Evolutionary conservation across 92 coral and sea anemone species (phyloP), one percentile per base, ranked within the genome.

Genomic region (Meandrina meandrites): DNA sequence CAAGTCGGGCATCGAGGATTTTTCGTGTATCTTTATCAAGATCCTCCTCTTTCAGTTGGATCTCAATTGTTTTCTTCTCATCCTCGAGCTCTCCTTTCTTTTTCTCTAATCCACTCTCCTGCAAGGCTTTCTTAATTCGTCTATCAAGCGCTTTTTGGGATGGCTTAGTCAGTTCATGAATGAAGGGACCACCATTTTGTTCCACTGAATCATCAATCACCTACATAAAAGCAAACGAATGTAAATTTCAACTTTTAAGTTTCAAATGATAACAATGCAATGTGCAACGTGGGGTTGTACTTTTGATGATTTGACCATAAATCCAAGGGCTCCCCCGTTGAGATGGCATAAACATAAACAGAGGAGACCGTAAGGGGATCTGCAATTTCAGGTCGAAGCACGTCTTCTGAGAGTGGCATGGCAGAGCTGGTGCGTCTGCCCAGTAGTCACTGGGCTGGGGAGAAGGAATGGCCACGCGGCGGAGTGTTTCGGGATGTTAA

Each of bases 371-470:
- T n/a, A n/a, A n/a, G n/a, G n/a, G n/a, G n/a, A n/a, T n/a, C n/a
- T n/a, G n/a, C n/a, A n/a, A n/a, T n/a, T n/a, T n/a, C n/a, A 57
- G 24, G 6, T 17, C 7, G 64, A 11, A 53, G 57, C 57, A 53
- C 8, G 24, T 57, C 2, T 57, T 57, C 24, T 0, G 64, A 53
- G 57, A 53, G 1, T 17, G 27, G 24, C 6, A 57, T 57, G 3
- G 64, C 16, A 1, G 66, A 81, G 27, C 45, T 18, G 85, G 81
- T 87, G 74, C 48, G 58, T 84, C 85, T 84, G 71, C 91, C 89
- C 77, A 84, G 84, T 72, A 84, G 89, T 56, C 50, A 80, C 79
- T 88, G 88, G 31, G 75, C 82, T 18, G 90, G 75, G 73, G 86
- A 85, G 81, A 84, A 84, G 57, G 83, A 84, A 69, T 85, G 77